phyloP scores from a whole-genome alignment of 2,797 vertebrate species.

The Cottoperca gobio region DNA sequence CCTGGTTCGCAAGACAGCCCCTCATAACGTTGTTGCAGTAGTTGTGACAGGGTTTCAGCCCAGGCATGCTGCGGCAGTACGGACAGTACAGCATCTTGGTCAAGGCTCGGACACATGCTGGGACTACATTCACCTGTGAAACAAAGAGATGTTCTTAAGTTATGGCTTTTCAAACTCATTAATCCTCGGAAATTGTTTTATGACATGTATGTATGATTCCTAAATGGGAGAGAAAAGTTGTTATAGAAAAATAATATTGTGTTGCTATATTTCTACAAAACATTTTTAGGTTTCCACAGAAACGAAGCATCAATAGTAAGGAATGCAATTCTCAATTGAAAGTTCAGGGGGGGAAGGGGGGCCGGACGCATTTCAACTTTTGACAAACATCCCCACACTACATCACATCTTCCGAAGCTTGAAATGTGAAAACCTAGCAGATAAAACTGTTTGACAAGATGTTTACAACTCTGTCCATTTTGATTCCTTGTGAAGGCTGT shows the following conservation, averaged over 20 bases:
- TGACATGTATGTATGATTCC: neutral
- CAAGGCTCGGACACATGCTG: slow-evolving; percentile 92
- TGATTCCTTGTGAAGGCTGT: slow-evolving; percentile 58
- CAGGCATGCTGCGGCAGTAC: slow-evolving; percentile 92
- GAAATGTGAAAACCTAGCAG: slow-evolving; percentile 55
- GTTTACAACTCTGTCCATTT: slow-evolving; percentile 66
- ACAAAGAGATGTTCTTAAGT: slow-evolving; percentile 49
- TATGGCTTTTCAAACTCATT: slow-evolving; percentile 10
- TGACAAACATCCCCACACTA: slow-evolving; percentile 45
- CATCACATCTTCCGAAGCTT: slow-evolving; percentile 42
- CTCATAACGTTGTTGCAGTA: slow-evolving; percentile 99
- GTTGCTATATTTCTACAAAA: slow-evolving; percentile 12
- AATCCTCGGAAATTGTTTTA: neutral
- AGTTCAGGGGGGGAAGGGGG: neutral
- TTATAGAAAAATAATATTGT: neutral
- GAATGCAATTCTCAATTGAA: slow-evolving; percentile 22
- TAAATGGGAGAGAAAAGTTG: neutral
- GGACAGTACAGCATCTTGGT: slow-evolving; percentile 98
- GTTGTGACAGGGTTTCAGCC: slow-evolving; percentile 93
- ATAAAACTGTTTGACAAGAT: slow-evolving; percentile 58
- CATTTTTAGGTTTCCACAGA: slow-evolving; percentile 21
- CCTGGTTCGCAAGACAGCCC: slow-evolving; percentile 97
- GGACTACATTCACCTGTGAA: slow-evolving; percentile 92
- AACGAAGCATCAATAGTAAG: slow-evolving; percentile 10
- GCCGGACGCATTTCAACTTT: slow-evolving; percentile 27